A percentile compares a stretch with the other conserved stretches of the same genome.
phyloP scores from a whole-genome alignment of 2,888 invertebrate genomes.

The Ichneumon xanthorius region DNA sequence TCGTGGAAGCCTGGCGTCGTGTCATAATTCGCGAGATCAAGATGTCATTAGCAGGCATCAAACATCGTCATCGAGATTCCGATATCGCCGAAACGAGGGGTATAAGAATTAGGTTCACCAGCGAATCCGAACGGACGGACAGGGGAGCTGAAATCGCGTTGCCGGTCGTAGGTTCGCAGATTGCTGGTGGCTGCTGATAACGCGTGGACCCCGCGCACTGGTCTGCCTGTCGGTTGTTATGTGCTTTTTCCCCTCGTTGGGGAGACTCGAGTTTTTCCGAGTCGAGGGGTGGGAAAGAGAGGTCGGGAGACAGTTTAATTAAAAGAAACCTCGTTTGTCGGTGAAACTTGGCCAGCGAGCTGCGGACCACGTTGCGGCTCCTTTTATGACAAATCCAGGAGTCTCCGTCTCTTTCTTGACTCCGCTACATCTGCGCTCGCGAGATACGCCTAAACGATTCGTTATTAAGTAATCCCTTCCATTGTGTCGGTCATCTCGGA shows the following conservation, averaged over 20 bases:
- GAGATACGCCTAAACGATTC: conserved; percentile 74
- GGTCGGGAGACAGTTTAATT: conserved; percentile 81
- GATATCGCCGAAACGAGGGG: conserved; percentile 51
- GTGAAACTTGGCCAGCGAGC: conserved; percentile 27
- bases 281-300: conserved; percentile 66
- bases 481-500: background rate
- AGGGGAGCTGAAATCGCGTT: conserved; percentile 6
- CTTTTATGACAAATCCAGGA: conserved; percentile 76
- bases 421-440: conserved; percentile 72
- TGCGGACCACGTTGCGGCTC: conserved; percentile 34
- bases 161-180: conserved; percentile 28
- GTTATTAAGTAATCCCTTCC: conserved; percentile 62
- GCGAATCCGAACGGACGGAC: background rate
- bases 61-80: conserved; percentile 13
- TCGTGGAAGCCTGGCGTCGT: background rate
- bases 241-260: conserved; percentile 70
- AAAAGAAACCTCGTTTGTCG: conserved; percentile 82
- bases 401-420: conserved; percentile 45
- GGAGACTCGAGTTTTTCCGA: conserved; percentile 75
- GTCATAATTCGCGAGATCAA: conserved; percentile 1
- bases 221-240: conserved; percentile 80
- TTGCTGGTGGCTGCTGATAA: conserved; percentile 82
- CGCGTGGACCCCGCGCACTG: conserved; percentile 70
- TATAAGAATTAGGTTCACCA: conserved; percentile 37
- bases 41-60: conserved; percentile 9